Conservation (phyloP, 2,888 invertebrate species). For the Azorinus chamasolen region DNA sequence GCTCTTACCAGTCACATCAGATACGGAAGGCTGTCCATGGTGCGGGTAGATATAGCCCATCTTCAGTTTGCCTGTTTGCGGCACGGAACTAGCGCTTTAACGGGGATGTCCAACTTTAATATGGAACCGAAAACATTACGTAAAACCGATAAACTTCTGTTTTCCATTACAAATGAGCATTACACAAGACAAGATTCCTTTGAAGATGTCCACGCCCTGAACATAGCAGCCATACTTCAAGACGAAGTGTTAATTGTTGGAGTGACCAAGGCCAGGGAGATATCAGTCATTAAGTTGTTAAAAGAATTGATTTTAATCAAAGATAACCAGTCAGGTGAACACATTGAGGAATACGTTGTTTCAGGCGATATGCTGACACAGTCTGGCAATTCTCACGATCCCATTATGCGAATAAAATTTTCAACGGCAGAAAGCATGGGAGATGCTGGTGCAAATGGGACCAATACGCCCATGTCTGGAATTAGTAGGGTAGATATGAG, state of each 20-base stretch:
- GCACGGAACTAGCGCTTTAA: constrained; percentile 23
- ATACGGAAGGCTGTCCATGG: constrained; percentile 6
- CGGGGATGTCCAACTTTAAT: constrained; percentile 49
- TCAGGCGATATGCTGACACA: too few relatives aligned
- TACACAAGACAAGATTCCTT: constrained; percentile 37
- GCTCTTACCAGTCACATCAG: constrained; percentile 43
- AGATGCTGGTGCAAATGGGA: neutral
- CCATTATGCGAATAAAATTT: neutral
- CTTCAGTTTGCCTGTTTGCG: constrained; percentile 47
- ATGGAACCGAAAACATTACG: constrained; percentile 6
- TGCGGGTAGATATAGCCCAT: constrained; percentile 29
- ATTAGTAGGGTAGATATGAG: constrained; percentile 5
- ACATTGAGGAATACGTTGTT: too few relatives aligned
- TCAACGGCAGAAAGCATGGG: neutral
- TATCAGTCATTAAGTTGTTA: constrained; percentile 10
- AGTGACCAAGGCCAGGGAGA: constrained; percentile 16
- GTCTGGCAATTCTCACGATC: too few relatives aligned
- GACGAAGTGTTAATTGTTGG: constrained; percentile 42
- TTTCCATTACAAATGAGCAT: constrained; percentile 18
- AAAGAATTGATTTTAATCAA: constrained; percentile 2
- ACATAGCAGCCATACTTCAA: constrained; percentile 40
- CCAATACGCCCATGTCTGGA: neutral
- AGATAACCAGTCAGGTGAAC: too few relatives aligned
- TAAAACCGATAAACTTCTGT: constrained; percentile 17
- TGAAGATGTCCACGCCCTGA: constrained; percentile 34